These are phyloP conservation scores for Terebella lapidaria DNA, from an alignment of 2,888 invertebrate species.

Conservation along the genomic window DNA sequence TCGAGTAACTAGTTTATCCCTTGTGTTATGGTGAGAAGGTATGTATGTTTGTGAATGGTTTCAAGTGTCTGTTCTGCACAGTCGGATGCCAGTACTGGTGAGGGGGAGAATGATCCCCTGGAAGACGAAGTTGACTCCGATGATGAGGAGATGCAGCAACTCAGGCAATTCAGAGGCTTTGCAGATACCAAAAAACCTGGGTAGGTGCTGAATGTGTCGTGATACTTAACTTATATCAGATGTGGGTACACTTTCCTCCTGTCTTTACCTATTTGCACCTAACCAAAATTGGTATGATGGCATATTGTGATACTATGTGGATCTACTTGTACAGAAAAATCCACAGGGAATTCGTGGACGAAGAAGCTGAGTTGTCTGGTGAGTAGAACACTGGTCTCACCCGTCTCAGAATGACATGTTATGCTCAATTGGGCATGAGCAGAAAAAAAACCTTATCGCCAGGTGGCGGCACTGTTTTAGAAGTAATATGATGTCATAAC, in stretches of 20 bases:
- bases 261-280: neutral
- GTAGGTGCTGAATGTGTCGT: no score
- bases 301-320: neutral
- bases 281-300: neutral
- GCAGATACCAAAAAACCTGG: neutral
- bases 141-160: neutral
- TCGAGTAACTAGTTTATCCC: no score
- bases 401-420: no score
- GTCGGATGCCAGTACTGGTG: neutral
- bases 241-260: neutral
- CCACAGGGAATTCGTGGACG: slow-evolving; percentile 22
- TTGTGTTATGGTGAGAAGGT: no score
- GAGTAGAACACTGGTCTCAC: neutral
- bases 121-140: slow-evolving; percentile 1
- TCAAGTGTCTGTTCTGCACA: neutral
- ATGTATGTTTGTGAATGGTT: no score
- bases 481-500: no score
- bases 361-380: slow-evolving; percentile 30
- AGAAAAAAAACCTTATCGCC: no score
- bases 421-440: no score
- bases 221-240: no score
- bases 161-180: neutral
- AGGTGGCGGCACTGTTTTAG: no score
- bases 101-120: neutral
- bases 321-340: slow-evolving; percentile 19